These are phyloP conservation scores for Drosophila trichaetosa DNA, from an alignment of 2,888 invertebrate genomes.

Conservation along the genomic window DNA sequence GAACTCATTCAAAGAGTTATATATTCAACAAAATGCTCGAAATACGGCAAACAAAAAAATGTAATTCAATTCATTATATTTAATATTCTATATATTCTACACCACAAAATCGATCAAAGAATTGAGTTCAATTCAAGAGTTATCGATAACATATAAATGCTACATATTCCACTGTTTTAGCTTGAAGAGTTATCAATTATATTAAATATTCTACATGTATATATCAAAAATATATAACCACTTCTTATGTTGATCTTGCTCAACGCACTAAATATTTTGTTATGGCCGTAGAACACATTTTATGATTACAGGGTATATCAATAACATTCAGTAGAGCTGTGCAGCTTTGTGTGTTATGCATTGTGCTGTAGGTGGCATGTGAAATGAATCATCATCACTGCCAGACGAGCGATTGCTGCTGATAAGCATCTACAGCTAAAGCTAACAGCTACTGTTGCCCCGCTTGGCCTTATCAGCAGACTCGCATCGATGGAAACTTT, in stretches of 20 bases:
- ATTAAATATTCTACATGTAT: background rate
- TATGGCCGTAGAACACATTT: background rate
- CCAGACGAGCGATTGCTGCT: slow-evolving; percentile 40
- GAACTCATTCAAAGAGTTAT: background rate
- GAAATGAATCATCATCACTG: slow-evolving; percentile 51
- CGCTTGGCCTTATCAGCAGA: slow-evolving; percentile 41
- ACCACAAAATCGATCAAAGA: too few relatives aligned
- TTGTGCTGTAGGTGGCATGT: slow-evolving; percentile 32
- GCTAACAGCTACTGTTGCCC: slow-evolving; percentile 9
- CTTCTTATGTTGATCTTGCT: background rate
- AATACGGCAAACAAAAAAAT: background rate
- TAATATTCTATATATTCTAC: background rate
- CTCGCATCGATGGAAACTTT: slow-evolving; percentile 51
- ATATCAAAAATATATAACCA: background rate
- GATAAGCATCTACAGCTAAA: slow-evolving; percentile 55
- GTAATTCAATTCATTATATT: background rate
- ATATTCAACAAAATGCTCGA: background rate
- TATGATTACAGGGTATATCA: slow-evolving; percentile 3
- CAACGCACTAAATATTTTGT: background rate
- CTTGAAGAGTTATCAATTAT: background rate
- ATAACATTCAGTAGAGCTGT: background rate
- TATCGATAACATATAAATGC: background rate
- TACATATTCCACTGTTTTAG: background rate
- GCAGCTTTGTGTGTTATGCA: background rate
- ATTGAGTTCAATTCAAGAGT: background rate